Evolutionary conservation across 2,113 vertebrate genomes (phyloP).

Genomic region (Callospermophilus lateralis): DNA sequence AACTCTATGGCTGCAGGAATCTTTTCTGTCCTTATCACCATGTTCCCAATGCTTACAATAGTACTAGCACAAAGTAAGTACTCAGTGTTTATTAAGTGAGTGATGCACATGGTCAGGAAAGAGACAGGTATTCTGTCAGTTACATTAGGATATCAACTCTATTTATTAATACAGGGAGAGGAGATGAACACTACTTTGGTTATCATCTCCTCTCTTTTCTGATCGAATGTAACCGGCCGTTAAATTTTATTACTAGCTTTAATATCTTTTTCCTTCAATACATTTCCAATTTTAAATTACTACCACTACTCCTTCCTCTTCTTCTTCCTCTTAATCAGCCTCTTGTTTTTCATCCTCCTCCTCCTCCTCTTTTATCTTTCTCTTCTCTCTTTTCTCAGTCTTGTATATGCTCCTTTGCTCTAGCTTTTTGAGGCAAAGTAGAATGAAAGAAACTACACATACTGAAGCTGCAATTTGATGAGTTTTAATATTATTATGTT

Average conservation of each 20-base stretch:
- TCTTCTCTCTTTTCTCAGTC: no score
- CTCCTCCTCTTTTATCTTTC: background rate
- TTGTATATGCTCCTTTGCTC: background rate
- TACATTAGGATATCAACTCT: background rate
- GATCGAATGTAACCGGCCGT: background rate
- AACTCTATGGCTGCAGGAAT: background rate
- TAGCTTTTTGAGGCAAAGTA: background rate
- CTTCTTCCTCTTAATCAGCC: no score
- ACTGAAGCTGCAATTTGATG: background rate
- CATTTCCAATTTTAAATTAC: background rate
- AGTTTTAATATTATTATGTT: background rate
- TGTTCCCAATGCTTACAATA: background rate
- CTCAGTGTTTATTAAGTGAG: background rate
- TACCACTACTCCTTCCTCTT: background rate
- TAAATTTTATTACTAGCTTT: background rate
- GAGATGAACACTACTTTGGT: background rate
- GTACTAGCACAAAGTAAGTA: background rate
- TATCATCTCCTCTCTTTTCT: constrained; percentile 14
- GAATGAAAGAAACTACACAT: background rate
- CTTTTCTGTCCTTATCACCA: background rate
- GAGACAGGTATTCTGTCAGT: background rate
- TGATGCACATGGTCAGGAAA: constrained; percentile 9
- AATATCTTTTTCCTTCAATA: background rate
- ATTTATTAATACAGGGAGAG: background rate
- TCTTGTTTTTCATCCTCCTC: background rate